phyloP scores from a whole-genome alignment of 2,113 vertebrate species.

The Ceyx melanurus region DNA sequence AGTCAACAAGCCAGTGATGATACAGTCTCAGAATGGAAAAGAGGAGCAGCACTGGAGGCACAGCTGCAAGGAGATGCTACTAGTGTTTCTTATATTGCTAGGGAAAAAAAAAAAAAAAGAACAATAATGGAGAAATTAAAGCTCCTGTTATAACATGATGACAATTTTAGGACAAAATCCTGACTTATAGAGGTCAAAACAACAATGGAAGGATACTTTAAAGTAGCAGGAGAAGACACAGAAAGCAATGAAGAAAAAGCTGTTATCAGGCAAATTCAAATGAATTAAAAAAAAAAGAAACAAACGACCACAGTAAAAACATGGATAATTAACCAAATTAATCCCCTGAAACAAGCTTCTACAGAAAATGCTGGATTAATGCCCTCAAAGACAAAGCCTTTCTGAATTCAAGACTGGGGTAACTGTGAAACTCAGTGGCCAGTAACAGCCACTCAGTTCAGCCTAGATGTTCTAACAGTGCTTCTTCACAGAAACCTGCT shows the following conservation, averaged over 20 bases:
- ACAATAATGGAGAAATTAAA: neutral
- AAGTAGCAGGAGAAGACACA: neutral
- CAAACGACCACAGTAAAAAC: too few relatives aligned
- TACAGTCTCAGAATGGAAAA: neutral
- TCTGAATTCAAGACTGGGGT: constrained; percentile 5
- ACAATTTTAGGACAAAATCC: neutral
- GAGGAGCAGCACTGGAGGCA: neutral
- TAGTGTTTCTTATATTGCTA: neutral
- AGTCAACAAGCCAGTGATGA: neutral
- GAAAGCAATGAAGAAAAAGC: neutral
- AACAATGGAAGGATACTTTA: neutral
- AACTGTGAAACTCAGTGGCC: constrained; percentile 18
- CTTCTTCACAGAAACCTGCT: neutral
- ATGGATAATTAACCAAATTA: constrained; percentile 32
- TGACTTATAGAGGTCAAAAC: neutral
- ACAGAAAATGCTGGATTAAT: neutral
- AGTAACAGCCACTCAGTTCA: neutral
- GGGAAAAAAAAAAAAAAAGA: neutral
- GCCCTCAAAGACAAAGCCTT: constrained; percentile 27
- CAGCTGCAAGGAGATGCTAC: neutral
- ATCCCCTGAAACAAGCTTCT: constrained; percentile 17
- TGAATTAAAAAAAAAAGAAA: neutral
- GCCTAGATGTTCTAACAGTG: neutral
- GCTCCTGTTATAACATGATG: neutral
- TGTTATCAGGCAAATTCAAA: constrained; percentile 9